Base-by-base conservation (phyloP, 2,888 invertebrate species). In the Drosophila stalkeri region DNA sequence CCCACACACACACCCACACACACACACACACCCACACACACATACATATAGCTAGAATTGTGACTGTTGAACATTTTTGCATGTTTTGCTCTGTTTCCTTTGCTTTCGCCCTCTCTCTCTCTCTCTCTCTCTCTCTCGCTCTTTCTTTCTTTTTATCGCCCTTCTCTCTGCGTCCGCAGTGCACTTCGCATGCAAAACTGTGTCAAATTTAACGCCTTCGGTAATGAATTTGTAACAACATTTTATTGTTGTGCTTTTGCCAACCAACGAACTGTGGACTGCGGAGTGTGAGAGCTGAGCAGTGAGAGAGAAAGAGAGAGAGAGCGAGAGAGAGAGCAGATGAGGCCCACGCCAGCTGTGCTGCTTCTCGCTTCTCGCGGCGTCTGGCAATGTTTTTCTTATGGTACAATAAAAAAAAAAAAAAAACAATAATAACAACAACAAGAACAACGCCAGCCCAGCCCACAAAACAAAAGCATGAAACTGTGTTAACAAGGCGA, bases 181-280 rank as follows among this genome's bases (percentile, higher is more conserved):
- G 77, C 77, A 78, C 54, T 64, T 49, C 52, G 67, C 85, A 86
- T 81, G 89, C 89, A 85, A 85, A 87, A 87, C 83, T 87, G 86
- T 87, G 87, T 87, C 90, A 90, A 86, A 87, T 86, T 87, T 82
- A 89, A 87, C 90, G 90, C 87, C 90, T 89, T 81, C 84, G 87
- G 87, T 89, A 90, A 87, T 87, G 90, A 87, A 86, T 86, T 86
- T 86, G 86, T 88, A 90, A 88, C 81, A 90, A 88, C 80, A 85
- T 86, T 89, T 87, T 89, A 81, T 87, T 89, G 88, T 90, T 90
- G 78, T 80, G 80, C 81, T 77, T 77, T 77, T 74, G 70, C 71
- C 60, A 72, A 18, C 14, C 72, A 62, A 18, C 18, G 33, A 27
- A 20, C 31, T 6, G 54, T 18, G 35, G 27, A 37, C 2, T 20